phyloP scores from a whole-genome alignment of 2,113 vertebrate genomes.

The Donacobius atricapilla region DNA sequence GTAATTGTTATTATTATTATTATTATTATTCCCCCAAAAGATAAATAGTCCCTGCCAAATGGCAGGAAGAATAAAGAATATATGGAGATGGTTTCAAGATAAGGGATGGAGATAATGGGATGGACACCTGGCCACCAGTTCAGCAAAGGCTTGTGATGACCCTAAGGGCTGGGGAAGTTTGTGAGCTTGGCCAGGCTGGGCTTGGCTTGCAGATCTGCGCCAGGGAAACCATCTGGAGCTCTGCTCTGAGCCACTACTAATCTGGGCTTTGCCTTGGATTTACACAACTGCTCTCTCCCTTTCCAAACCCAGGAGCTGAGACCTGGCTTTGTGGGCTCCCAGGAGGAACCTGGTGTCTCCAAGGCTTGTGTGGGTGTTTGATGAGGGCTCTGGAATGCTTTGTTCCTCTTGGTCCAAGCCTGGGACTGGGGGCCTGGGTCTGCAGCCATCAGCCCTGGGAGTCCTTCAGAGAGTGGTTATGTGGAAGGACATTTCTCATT shows the following conservation, averaged over 20 bases:
- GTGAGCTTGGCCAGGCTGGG: not conserved
- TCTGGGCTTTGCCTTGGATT: not conserved
- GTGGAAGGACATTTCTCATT: not conserved
- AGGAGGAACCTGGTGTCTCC: not conserved
- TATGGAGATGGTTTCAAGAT: not conserved
- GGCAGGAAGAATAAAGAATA: not conserved
- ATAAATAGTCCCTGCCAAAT: not conserved
- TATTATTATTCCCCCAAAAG: fast-evolving
- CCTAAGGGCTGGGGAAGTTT: not conserved
- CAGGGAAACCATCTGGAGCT: not conserved
- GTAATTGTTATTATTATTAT: no score
- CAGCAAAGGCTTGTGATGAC: not conserved
- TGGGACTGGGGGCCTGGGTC: not conserved
- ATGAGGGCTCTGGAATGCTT: not conserved
- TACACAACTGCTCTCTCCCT: not conserved
- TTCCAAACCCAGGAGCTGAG: not conserved
- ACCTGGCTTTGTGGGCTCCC: not conserved
- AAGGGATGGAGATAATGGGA: not conserved
- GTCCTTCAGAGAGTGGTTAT: not conserved
- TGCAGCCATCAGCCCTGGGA: not conserved
- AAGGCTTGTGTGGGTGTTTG: not conserved
- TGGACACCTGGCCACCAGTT: not conserved
- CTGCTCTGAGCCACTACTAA: not conserved
- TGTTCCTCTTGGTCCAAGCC: not conserved
- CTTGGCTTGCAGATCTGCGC: not conserved